These are phyloP conservation scores for Hoplodrina ambigua DNA, from an alignment of 2,888 invertebrate species.

Conservation along the genomic window DNA sequence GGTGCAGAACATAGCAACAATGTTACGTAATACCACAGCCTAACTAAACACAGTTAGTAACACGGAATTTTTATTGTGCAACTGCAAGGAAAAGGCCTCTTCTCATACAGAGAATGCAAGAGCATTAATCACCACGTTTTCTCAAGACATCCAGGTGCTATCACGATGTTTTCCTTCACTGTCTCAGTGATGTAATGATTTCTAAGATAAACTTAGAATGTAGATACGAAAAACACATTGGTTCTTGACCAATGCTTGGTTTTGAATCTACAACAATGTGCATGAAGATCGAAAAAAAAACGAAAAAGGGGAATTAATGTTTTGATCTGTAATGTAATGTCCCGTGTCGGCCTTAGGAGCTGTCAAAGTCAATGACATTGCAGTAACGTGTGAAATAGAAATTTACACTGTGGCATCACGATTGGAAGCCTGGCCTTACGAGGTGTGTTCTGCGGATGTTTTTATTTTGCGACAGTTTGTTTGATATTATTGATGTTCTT, in stretches of 20 bases:
- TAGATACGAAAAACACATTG: too few species aligned
- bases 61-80: too few species aligned
- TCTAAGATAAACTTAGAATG: too few species aligned
- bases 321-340: constrained; percentile 2
- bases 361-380: constrained; percentile 3
- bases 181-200: too few species aligned
- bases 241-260: too few species aligned
- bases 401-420: neutral
- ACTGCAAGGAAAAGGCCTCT: too few species aligned
- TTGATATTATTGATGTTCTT: neutral
- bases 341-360: neutral
- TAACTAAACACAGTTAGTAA: neutral
- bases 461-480: constrained; percentile 10
- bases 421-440: neutral
- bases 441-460: neutral
- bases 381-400: neutral
- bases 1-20: neutral
- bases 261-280: too few species aligned
- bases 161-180: too few species aligned
- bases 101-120: too few species aligned
- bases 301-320: neutral
- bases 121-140: too few species aligned
- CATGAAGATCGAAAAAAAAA: too few species aligned
- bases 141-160: too few species aligned
- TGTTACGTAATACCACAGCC: neutral